phyloP scores from a whole-genome alignment of 1,140 invertebrate genomes.

The Drosophila insularis region DNA sequence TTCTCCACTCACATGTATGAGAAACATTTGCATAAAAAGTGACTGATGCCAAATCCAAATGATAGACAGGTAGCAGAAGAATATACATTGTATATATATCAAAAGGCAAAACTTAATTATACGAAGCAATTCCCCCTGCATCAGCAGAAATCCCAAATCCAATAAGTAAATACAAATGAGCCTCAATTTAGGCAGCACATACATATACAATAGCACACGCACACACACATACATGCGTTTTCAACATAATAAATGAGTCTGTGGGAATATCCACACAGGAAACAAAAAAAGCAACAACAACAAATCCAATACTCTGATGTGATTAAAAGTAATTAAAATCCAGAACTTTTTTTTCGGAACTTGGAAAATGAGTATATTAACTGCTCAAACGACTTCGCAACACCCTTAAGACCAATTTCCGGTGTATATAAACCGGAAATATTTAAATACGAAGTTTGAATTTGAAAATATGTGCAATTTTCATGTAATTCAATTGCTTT shows the following conservation, averaged over 20 bases:
- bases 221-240: neutral
- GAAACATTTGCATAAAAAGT: slow-evolving; percentile 56
- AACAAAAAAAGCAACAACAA: neutral
- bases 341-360: neutral
- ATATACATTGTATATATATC: slow-evolving; percentile 33
- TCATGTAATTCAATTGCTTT: too few species aligned
- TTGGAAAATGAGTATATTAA: neutral
- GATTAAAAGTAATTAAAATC: slow-evolving; percentile 71
- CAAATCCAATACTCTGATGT: slow-evolving; percentile 15
- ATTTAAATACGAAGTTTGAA: too few species aligned
- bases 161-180: slow-evolving; percentile 67
- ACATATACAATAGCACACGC: neutral
- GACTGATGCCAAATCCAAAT: slow-evolving; percentile 51
- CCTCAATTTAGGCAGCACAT: slow-evolving; percentile 6
- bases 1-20: slow-evolving; percentile 35
- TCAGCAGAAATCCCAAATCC: slow-evolving; percentile 76
- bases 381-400: neutral
- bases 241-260: slow-evolving; percentile 5
- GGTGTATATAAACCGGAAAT: too few species aligned
- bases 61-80: slow-evolving; percentile 51
- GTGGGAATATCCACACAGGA: neutral
- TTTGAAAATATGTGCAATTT: too few species aligned
- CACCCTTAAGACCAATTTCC: neutral
- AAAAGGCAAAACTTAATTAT: slow-evolving; percentile 70
- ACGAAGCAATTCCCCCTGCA: slow-evolving; percentile 54